These are phyloP conservation scores for Colossoma macropomum DNA, from an alignment of 2,113 vertebrate genomes.

Conservation along the genomic window DNA sequence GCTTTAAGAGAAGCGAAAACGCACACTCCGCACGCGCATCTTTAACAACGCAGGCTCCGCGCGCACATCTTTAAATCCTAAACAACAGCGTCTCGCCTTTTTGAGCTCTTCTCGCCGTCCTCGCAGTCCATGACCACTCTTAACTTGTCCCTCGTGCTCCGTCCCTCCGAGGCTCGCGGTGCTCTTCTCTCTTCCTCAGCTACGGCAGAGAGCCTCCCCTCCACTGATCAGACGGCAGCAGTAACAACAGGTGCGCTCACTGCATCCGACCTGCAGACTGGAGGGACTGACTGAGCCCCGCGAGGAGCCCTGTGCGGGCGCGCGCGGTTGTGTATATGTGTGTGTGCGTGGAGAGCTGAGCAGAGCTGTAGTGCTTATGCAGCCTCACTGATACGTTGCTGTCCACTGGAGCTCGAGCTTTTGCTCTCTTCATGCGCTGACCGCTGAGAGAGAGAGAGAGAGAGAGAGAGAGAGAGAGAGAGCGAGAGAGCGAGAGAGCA, in stretches of 20 bases:
- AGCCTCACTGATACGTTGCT: conserved; percentile 52
- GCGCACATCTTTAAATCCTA: conserved; percentile 14
- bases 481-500: neutral
- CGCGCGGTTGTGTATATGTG: neutral
- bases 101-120: neutral
- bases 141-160: conserved; percentile 32
- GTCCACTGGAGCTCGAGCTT: conserved; percentile 52
- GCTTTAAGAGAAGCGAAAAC: neutral
- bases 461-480: conserved; percentile 20
- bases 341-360: neutral
- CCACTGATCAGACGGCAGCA: neutral
- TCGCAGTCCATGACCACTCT: neutral
- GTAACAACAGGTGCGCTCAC: conserved; percentile 8
- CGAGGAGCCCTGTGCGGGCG: neutral
- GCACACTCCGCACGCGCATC: conserved; percentile 8
- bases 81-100: neutral
- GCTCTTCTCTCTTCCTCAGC: neutral
- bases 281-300: neutral
- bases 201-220: neutral
- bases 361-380: conserved; percentile 40
- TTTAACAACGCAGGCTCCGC: neutral
- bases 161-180: conserved; percentile 10
- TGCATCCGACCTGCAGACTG: neutral
- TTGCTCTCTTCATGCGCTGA: conserved; percentile 42
- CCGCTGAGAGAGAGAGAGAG: conserved; percentile 14